Conservation (phyloP, 2,797 vertebrate genomes). For the Microhierax caerulescens region DNA sequence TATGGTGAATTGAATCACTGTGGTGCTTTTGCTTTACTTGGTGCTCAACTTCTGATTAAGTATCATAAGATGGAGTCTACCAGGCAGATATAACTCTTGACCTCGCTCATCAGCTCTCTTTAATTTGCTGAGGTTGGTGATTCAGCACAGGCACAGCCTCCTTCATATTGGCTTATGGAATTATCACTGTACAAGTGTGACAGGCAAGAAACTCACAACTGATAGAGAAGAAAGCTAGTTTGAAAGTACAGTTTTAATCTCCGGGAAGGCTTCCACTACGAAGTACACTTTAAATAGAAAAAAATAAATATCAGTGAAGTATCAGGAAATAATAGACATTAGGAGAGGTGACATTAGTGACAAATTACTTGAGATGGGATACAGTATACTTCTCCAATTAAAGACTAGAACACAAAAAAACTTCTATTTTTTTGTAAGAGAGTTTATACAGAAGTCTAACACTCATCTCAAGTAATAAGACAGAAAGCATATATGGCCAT, state of each 20-base stretch:
- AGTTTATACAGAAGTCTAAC: not conserved
- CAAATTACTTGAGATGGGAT: not conserved
- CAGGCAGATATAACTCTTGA: not conserved
- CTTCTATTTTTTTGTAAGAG: not conserved
- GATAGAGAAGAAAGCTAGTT: not conserved
- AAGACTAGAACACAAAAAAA: not conserved
- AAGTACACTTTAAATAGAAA: not conserved
- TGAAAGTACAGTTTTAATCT: not conserved
- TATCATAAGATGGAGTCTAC: not conserved
- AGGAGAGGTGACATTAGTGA: not conserved
- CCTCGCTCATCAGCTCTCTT: not conserved
- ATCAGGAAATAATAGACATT: not conserved
- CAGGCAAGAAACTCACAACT: not conserved
- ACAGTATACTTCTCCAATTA: not conserved
- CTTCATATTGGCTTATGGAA: not conserved
- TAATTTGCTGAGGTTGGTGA: not conserved
- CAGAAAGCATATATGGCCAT: not conserved
- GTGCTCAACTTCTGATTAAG: not conserved
- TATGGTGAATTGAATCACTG: not conserved
- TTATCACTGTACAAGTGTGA: not conserved
- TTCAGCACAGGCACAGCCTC: not conserved
- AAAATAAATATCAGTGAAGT: not conserved
- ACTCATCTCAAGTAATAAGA: not conserved
- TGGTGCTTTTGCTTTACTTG: not conserved
- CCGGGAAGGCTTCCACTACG: not conserved